A percentile compares a stretch with the other conserved stretches of the same genome.
These are phyloP conservation scores for Eristalis intricaria DNA, from an alignment of 2,888 invertebrate species.

Conservation along the genomic window DNA sequence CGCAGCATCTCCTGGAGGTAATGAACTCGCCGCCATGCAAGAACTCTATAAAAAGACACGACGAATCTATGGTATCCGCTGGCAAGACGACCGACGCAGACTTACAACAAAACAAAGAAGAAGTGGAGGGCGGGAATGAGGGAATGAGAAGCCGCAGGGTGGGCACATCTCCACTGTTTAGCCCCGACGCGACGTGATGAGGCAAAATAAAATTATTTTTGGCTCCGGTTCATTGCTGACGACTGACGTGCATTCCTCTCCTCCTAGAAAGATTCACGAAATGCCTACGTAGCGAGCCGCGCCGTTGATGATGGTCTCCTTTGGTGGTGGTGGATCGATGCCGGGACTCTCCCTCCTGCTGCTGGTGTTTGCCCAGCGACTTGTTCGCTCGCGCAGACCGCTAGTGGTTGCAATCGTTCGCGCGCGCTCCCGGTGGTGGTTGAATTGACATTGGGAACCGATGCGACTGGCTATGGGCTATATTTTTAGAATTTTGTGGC, in stretches of 20 bases:
- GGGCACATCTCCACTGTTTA: slow-evolving; percentile 34
- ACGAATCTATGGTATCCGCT: slow-evolving; percentile 68
- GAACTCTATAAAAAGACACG: slow-evolving; percentile 69
- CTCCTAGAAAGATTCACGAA: slow-evolving; percentile 40
- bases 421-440: slow-evolving; percentile 62
- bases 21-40: slow-evolving; percentile 67
- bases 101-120: slow-evolving; percentile 47
- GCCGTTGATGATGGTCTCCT: background rate
- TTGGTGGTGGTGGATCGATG: slow-evolving; percentile 17
- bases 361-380: slow-evolving; percentile 28
- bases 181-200: slow-evolving; percentile 39
- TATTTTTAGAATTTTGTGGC: slow-evolving; percentile 50
- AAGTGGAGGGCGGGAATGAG: background rate
- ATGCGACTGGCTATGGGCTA: slow-evolving; percentile 39
- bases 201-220: slow-evolving; percentile 64
- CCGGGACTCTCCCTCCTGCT: slow-evolving; percentile 57
- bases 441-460: slow-evolving; percentile 65
- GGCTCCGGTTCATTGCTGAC: slow-evolving; percentile 71
- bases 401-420: slow-evolving; percentile 62
- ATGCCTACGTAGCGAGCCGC: slow-evolving; percentile 42
- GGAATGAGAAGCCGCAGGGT: slow-evolving; percentile 1
- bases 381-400: slow-evolving; percentile 40
- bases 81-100: slow-evolving; percentile 52
- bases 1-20: slow-evolving; percentile 69
- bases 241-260: slow-evolving; percentile 65